Base-by-base conservation (phyloP, 1,140 invertebrate species). In the Nebria ingens region DNA sequence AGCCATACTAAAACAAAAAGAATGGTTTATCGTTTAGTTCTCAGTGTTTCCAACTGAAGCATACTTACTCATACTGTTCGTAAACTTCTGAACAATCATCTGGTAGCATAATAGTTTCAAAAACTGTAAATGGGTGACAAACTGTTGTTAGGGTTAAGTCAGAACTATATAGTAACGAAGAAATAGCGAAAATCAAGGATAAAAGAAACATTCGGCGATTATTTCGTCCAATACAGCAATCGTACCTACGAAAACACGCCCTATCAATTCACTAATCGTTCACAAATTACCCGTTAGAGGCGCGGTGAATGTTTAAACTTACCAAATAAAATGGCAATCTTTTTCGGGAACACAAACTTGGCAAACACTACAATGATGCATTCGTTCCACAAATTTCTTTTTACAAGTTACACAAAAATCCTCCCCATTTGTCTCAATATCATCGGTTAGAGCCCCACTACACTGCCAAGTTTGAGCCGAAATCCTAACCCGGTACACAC, bases 1-100 rank as follows among this genome's bases (percentile, higher is more conserved):
- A 2, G 61, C 59, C 38, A 68, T 59, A 56, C 67, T 68, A 51
- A 58, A 68, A 66, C 23, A 51, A 54, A 55, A 59, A 54, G 6
- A 34, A n/a, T n/a, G n/a, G n/a, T n/a, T n/a, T n/a, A n/a, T n/a
- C n/a, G n/a, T n/a, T n/a, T n/a, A n/a, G n/a, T n/a, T n/a, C n/a
- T n/a, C n/a, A n/a, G n/a, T n/a, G n/a, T n/a, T n/a, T n/a, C n/a
- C n/a, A n/a, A n/a, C n/a, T n/a, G n/a, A n/a, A n/a, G 19, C 40
- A 61, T 63, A 73, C 79, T 74, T 76, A 85, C 83, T 79, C 72
- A 59, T 79, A 77, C 57, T 83, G 76, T 68, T 79, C 74, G 69
- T 85, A 85, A 4, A 82, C 82, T 68, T 86, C 81, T 56, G 78
- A 80, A 67, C 85, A 87, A 61, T 86, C 79, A 64, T 85, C 79